Conservation (phyloP, 35 echinoderm and acorn worm genomes). For the Hemicentrotus pulcherrimus region DNA sequence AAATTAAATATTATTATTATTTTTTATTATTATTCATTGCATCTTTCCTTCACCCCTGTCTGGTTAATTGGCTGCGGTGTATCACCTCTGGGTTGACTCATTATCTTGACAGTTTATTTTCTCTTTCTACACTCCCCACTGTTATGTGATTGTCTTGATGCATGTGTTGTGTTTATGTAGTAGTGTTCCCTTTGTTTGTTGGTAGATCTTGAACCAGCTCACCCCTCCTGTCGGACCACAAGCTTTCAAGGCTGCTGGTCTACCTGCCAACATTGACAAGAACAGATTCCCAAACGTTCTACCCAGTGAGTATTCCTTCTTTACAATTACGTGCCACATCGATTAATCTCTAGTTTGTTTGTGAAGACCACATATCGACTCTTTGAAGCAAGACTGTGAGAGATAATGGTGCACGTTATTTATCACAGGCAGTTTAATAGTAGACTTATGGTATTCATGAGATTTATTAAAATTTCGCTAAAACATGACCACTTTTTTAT, state of each 20-base stretch:
- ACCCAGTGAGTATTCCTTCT: conserved; percentile 49
- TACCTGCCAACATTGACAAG: conserved; percentile 56
- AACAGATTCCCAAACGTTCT: conserved; percentile 60
- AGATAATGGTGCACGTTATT: neutral
- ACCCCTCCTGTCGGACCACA: conserved; percentile 23
- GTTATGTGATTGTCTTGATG: neutral
- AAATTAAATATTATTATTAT: no score
- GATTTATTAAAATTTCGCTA: no score
- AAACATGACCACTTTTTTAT: no score
- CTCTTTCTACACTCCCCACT: neutral
- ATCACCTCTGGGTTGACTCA: no score
- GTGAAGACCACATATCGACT: neutral
- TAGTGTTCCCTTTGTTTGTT: neutral
- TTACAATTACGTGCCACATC: neutral
- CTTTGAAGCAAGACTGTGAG: neutral
- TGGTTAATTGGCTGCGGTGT: no score
- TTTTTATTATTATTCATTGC: no score
- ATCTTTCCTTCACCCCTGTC: no score
- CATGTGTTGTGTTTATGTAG: neutral
- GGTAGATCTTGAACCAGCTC: conserved; percentile 28
- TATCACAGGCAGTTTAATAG: no score
- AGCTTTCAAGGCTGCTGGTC: conserved; percentile 40
- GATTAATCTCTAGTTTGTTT: neutral
- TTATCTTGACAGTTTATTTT: no score
- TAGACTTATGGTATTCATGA: no score